Evolutionary conservation across 2,888 invertebrate species (phyloP).

Genomic region (Tetranychus piercei): DNA sequence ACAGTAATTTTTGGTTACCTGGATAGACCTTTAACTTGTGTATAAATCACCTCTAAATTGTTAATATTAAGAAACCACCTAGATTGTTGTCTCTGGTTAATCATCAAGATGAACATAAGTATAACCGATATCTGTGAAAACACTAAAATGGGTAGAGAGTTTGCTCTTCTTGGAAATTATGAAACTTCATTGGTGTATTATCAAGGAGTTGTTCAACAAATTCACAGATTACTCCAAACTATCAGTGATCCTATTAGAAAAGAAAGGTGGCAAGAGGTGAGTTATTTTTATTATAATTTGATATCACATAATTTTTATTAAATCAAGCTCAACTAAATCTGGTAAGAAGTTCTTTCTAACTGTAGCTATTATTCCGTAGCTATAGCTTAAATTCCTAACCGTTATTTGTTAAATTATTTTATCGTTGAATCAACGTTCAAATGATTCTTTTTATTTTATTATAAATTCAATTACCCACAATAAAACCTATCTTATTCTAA

Average conservation of each 20-base stretch:
- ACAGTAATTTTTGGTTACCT: background rate
- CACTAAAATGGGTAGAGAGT: slow-evolving; percentile 80
- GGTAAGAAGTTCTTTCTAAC: no score
- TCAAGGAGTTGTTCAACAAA: slow-evolving; percentile 75
- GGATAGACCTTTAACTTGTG: background rate
- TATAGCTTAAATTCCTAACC: no score
- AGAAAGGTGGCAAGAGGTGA: slow-evolving; percentile 73
- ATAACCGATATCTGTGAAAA: slow-evolving; percentile 82
- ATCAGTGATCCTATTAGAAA: slow-evolving; percentile 61
- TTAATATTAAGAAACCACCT: no score
- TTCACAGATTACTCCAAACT: slow-evolving; percentile 59
- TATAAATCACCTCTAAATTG: no score
- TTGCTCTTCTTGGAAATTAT: slow-evolving; percentile 84
- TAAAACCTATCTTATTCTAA: background rate
- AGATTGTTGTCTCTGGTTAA: background rate
- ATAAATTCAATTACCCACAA: background rate
- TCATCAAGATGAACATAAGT: slow-evolving; percentile 53
- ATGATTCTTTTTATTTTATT: background rate
- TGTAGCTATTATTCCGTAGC: no score
- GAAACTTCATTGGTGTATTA: slow-evolving; percentile 83
- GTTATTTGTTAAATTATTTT: no score
- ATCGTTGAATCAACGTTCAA: background rate
- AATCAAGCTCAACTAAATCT: no score
- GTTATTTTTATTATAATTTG: slow-evolving; percentile 26
- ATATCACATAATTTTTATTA: background rate